These are phyloP conservation scores for Campylomormyrus numenius DNA, from an alignment of 2,113 vertebrate genomes.

Conservation along the genomic window DNA sequence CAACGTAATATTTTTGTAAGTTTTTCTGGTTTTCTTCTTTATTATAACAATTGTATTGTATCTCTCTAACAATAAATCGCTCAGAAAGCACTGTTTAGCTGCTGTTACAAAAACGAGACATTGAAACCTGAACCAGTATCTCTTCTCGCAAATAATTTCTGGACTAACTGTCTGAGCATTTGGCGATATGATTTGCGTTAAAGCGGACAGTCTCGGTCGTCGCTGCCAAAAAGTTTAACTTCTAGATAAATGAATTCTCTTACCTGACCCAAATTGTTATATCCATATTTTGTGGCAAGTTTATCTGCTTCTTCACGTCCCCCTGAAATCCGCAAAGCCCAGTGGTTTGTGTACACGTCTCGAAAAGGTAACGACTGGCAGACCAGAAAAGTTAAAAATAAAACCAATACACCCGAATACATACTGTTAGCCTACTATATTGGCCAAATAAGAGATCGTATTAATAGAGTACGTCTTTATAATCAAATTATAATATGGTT, in stretches of 20 bases:
- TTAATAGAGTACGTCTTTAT: background rate
- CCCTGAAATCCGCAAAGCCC: conserved; percentile 73
- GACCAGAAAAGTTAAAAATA: conserved; percentile 20
- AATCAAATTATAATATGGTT: background rate
- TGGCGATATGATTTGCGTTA: background rate
- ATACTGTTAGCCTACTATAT: conserved; percentile 30
- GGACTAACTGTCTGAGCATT: background rate
- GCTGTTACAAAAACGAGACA: background rate
- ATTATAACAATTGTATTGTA: background rate
- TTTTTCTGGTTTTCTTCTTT: background rate
- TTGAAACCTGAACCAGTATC: background rate
- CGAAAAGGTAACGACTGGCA: conserved; percentile 42
- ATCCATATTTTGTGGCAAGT: conserved; percentile 74
- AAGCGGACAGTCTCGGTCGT: background rate
- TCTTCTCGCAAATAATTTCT: background rate
- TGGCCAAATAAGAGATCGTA: background rate
- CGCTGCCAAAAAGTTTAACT: background rate
- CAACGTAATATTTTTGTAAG: background rate
- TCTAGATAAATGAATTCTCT: conserved; percentile 20
- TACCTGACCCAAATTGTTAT: conserved; percentile 80
- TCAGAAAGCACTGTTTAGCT: background rate
- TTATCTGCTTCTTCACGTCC: conserved; percentile 64
- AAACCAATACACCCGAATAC: conserved; percentile 29
- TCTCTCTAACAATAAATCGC: background rate
- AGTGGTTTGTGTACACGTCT: conserved; percentile 77